Evolutionary conservation across 2,888 invertebrate genomes (phyloP), one percentile per base, ranked within the genome.

Genomic region (Lepidocyrtoides sp.): DNA sequence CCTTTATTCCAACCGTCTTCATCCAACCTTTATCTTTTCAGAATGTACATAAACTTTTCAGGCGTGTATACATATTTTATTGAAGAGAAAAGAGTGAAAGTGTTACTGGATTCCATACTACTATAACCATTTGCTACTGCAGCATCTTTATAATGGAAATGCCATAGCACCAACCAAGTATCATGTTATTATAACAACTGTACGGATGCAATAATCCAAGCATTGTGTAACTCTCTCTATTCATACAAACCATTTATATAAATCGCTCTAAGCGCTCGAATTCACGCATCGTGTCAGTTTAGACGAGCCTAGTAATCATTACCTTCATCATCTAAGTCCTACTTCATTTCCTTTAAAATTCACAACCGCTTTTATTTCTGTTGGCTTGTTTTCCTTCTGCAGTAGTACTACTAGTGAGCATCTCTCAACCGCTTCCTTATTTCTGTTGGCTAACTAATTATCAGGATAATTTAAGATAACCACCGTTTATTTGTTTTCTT

Each of bases 1-100:
- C 57, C 23, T 66, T 41, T 77, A 41, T 72, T 84, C 63, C 36
- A n/a, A n/a, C n/a, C n/a, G n/a, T n/a, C n/a, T 23, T 57, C 29
- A 10, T 32, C 3, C 48, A 75, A 7, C 72, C 60, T 63, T 77
- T 69, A 54, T 54, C 57, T 82, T 69, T 48, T 26, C 3, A 12
- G 51, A 48, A 79, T 66, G 29, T 51, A 32, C 51, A 81, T 79
- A 87, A 87, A 87, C 77, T 77, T 79, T 79, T 66, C 66, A 57
- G 32, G 41, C 54, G 44, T 81, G 44, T 60, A 89, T 84, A 77
- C 84, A 83, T 84, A 89, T 84, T 84, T 79, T 57, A 79, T 79
- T 2, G 72, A 20, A 44, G 79, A 32, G 20, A 14, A 63, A 44
- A 44, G 72, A 72, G 72, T 26, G 72, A 48, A 75, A 44, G 75